Evolutionary conservation across 2,888 invertebrate species (phyloP).

Genomic region (Conus canariensis): DNA sequence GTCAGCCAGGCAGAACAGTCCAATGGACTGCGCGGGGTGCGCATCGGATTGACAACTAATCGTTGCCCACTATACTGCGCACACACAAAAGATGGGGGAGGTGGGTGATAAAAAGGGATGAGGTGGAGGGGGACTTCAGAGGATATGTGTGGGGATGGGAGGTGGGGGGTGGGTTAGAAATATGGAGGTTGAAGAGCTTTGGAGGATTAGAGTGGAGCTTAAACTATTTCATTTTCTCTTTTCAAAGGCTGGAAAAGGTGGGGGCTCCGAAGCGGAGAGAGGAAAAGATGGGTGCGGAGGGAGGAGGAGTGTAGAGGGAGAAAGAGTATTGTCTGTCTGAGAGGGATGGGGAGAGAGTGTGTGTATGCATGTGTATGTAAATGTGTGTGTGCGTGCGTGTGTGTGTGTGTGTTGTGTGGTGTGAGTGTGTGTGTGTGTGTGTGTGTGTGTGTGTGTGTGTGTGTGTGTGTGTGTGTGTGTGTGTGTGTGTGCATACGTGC

Average conservation of each 20-base stretch:
- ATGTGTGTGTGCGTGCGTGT: neutral
- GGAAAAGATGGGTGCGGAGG: neutral
- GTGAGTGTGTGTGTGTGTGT: neutral
- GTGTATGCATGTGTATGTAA: neutral
- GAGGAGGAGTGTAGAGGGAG: too few relatives aligned
- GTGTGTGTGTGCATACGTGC: neutral
- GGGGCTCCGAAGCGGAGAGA: neutral
- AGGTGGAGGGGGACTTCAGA: too few relatives aligned
- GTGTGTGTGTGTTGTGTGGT: conserved; percentile 20
- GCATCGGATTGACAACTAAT: neutral
- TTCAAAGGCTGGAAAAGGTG: neutral
- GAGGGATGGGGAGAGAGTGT: too few relatives aligned
- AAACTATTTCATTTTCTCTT: neutral
- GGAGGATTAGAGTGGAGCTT: neutral
- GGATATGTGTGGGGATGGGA: too few relatives aligned
- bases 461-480: conserved; percentile 19
- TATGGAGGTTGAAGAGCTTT: neutral
- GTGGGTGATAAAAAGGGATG: too few relatives aligned
- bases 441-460: conserved; percentile 12
- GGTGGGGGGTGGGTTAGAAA: too few relatives aligned
- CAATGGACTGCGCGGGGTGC: neutral
- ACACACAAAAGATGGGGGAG: neutral
- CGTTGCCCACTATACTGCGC: neutral
- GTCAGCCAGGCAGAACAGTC: neutral
- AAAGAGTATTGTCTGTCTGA: too few relatives aligned